A percentile compares a stretch with the other conserved stretches of the same genome.
Conservation (phyloP, 2,888 invertebrate genomes). For the Caenorhabditis sp. region DNA sequence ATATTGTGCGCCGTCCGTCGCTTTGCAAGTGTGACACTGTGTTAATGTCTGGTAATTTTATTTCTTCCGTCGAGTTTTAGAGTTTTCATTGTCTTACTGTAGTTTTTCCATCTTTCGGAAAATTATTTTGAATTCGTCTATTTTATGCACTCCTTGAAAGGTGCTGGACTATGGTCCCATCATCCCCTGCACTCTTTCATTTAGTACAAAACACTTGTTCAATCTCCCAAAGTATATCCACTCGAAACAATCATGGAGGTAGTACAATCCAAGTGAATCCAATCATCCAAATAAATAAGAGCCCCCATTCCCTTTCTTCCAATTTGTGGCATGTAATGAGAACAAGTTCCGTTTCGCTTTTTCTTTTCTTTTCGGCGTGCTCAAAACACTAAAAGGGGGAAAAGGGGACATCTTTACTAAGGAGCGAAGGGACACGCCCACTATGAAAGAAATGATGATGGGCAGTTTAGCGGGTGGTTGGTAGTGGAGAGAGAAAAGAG, state of each 20-base stretch:
- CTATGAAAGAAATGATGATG: slow-evolving; percentile 55
- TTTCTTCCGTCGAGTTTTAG: too few relatives aligned
- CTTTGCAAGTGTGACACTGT: too few relatives aligned
- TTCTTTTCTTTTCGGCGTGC: neutral
- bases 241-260: slow-evolving; percentile 57
- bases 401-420: slow-evolving; percentile 48
- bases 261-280: slow-evolving; percentile 22
- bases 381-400: slow-evolving; percentile 9
- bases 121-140: neutral
- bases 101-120: neutral
- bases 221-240: slow-evolving; percentile 10
- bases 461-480: slow-evolving; percentile 14
- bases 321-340: slow-evolving; percentile 53
- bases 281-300: slow-evolving; percentile 35
- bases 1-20: too few relatives aligned
- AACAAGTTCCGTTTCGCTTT: slow-evolving; percentile 48
- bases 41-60: too few relatives aligned
- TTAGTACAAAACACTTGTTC: slow-evolving; percentile 1
- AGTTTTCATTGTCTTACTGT: neutral
- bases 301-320: neutral
- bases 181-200: neutral
- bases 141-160: neutral
- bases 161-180: slow-evolving; percentile 38
- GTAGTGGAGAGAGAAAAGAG: slow-evolving; percentile 1
- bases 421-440: slow-evolving; percentile 52